Evolutionary conservation across 2,797 vertebrate genomes (phyloP).

Genomic region (Gallirallus australis): DNA sequence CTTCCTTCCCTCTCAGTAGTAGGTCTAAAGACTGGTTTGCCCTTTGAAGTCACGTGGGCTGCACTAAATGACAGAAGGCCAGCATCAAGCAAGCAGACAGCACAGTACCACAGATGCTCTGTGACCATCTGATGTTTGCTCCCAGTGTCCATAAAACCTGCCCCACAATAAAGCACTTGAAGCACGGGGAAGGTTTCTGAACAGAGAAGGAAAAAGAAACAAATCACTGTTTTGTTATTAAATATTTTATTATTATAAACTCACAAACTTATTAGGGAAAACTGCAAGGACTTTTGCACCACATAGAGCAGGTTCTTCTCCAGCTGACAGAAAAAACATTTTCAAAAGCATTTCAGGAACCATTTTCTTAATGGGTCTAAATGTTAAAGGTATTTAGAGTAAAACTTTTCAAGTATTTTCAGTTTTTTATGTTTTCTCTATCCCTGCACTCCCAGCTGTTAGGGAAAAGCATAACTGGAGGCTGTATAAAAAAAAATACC

Average conservation of each 20-base stretch:
- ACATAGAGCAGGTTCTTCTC: not conserved
- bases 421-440: not conserved
- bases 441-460: not conserved
- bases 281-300: not conserved
- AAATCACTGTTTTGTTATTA: not conserved
- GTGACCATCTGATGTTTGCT: not conserved
- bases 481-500: not conserved
- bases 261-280: not conserved
- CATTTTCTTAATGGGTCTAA: not conserved
- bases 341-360: not conserved
- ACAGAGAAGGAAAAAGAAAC: not conserved
- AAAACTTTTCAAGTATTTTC: not conserved
- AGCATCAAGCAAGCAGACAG: not conserved
- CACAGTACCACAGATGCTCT: not conserved
- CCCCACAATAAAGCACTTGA: not conserved
- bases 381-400: not conserved
- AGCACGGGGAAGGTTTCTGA: not conserved
- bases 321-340: not conserved
- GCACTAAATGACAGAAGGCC: not conserved
- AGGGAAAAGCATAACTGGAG: not conserved
- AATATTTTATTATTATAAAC: slow-evolving; percentile 21
- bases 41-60: not conserved
- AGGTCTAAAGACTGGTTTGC: not conserved
- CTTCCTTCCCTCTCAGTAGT: not conserved
- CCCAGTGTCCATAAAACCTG: not conserved